Evolutionary conservation across 2,888 invertebrate species (phyloP), one percentile per base, ranked within the genome.

Genomic region (Ligdia adustata): DNA sequence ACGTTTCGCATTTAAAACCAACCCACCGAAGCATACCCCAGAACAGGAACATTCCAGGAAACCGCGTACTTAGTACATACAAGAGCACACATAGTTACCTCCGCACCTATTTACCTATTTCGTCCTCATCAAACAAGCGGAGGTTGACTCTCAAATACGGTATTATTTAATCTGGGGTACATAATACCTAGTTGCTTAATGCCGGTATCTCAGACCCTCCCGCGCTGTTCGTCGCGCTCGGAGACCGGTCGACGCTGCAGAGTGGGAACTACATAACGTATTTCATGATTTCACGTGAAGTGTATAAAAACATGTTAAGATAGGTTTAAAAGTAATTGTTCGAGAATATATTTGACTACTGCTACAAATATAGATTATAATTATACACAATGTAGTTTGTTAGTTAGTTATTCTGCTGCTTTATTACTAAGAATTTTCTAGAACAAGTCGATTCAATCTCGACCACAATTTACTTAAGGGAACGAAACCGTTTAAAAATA

Each of bases 111-210:
- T 18, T 14, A 26, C 26, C 15, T 16, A 37, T 11, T 24, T 14
- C 26, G 32, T 40, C 32, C 40, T 40, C 32, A 24, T 32, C 40
- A 40, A 40, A 40, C 24, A 40, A 14, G 12, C 11, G 2, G 2
- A 6, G n/a, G 24, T 32, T 32, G 31, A 32, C 24, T 7, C 16
- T 31, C 24, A 32, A 32, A 40, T 24, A 40, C 31, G 7, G 22
- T 22, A 15, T 24, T 32, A 24, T 40, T 40, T 32, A 32, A 40
- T 40, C 15, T 26, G 15, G 26, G 6, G 15, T 15, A 37, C 35
- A 26, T 37, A 26, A 37, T 37, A 37, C 15, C 26, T 16, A 16
- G 35, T 37, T 37, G 24, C 5, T 35, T 26, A 27, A 27, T 9
- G 22, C 9, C 13, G 34, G 22, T 9, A n/a, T 13, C 34, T 1